Conservation (phyloP, 2,888 invertebrate species). For the Girardia tigrina region DNA sequence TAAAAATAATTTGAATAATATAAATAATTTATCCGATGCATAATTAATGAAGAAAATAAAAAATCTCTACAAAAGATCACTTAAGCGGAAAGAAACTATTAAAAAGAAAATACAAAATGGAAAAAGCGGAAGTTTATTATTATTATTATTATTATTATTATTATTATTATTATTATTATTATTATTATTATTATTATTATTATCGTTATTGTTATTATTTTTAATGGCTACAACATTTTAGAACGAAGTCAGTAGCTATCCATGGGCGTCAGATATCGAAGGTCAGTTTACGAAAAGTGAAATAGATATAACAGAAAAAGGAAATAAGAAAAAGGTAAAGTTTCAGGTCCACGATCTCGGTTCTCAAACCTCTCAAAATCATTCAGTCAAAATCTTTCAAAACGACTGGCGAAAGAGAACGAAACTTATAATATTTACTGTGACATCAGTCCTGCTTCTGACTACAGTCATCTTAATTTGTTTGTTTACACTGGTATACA, state of each 20-base stretch:
- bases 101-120: too few species aligned
- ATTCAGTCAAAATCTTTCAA: not conserved
- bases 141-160: not conserved
- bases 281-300: not conserved
- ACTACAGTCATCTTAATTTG: not conserved
- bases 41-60: too few species aligned
- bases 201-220: not conserved
- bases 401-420: not conserved
- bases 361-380: not conserved
- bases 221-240: not conserved
- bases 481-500: not conserved
- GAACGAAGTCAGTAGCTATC: constrained; percentile 2
- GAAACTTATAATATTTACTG: not conserved
- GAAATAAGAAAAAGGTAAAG: not conserved
- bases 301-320: not conserved
- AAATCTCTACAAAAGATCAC: too few species aligned
- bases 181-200: not conserved
- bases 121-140: too few species aligned
- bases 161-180: not conserved
- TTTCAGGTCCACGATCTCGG: not conserved
- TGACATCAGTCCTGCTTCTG: not conserved
- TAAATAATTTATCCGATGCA: too few species aligned
- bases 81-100: too few species aligned
- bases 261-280: not conserved
- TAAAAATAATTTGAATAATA: too few species aligned